Base-by-base conservation (phyloP, 2,888 invertebrate genomes). In the Apamea monoglypha region DNA sequence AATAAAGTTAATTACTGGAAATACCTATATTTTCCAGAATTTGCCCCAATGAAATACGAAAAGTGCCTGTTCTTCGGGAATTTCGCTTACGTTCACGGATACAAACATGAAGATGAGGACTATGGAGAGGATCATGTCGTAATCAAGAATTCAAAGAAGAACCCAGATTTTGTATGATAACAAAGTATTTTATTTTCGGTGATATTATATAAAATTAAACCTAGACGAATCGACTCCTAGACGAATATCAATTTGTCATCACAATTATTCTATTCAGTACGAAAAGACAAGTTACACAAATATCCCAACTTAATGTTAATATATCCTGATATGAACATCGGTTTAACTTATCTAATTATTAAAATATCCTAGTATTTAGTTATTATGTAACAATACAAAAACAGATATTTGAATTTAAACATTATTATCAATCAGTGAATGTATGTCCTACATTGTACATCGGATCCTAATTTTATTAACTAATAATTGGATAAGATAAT, bases 11-110 rank as follows among this genome's bases (percentile, higher is more conserved):
- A 16, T 56, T 32, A 32, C 12, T 53, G 29, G 8, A 50, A 50
- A 25, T 29, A 32, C 21, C 29, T 10, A 40, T 64, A 44, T 72
- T 82, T 91, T 90, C 59, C 91, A 96, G 96, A 91, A 21, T 96
- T 95, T 81, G 14, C 85, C 4, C 91, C 92, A 8, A 83, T 96
- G 70, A 92, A 91, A 29, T 96, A 96, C 80, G 95, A 96, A 2
- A 91, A 94, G 53, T 96, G 96, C 76, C 36, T 96, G 12, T 96
- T 89, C 84, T 96, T 96, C 77, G 96, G 96, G 0, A 96, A 96
- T 87, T 96, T 96, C 78, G 96, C 93, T 8, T 96, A 96, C 76
- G 96, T 96, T 12, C 96, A 96, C 83, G 96, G 96, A 18, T 91
- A 89, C 73, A 96, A 95, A 83, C 87, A 94, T 50, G 95, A 95